Evolutionary conservation across 2,888 invertebrate species (phyloP).

Genomic region (Oxycera nigricornis): DNA sequence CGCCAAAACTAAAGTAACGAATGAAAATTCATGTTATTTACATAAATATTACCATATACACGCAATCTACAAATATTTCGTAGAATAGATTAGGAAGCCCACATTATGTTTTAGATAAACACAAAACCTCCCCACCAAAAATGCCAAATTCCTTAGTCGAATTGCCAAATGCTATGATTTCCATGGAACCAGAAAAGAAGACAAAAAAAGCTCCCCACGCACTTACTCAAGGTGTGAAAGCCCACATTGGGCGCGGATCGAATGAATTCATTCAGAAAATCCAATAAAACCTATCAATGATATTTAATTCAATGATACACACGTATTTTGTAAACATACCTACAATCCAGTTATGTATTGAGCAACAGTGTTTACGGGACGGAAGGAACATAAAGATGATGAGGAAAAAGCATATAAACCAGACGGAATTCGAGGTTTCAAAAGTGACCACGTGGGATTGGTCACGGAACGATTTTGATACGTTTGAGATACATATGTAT

Average conservation of each 20-base stretch:
- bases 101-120: too few species aligned
- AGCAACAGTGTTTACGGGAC: too few species aligned
- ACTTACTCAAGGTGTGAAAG: neutral
- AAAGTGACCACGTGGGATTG: neutral
- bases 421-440: neutral
- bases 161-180: too few species aligned
- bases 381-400: neutral
- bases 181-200: neutral
- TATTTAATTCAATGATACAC: neutral
- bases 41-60: too few species aligned
- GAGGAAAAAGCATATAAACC: neutral
- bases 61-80: too few species aligned
- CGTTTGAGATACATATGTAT: too few species aligned
- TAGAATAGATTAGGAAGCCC: too few species aligned
- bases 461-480: neutral
- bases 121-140: too few species aligned
- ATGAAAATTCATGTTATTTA: too few species aligned
- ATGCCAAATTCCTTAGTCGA: too few species aligned
- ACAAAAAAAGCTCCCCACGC: neutral
- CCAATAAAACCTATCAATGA: neutral
- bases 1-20: too few species aligned
- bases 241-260: neutral
- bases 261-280: slow-evolving; percentile 4
- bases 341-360: neutral
- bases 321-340: neutral